phyloP scores from a whole-genome alignment of 2,888 invertebrate genomes.

The Apotomis capreana region DNA sequence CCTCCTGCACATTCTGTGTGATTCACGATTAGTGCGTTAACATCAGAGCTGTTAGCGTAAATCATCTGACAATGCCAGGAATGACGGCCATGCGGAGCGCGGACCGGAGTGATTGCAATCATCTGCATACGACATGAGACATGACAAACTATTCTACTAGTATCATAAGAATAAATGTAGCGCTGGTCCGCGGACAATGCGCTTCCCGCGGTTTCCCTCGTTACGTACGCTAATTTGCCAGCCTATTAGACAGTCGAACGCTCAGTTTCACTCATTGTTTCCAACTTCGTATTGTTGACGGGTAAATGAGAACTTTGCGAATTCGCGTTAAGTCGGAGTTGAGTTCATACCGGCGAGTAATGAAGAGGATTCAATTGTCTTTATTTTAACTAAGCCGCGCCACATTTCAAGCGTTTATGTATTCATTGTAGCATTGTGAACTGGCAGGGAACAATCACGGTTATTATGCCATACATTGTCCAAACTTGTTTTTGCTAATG shows the following conservation, averaged over 20 bases:
- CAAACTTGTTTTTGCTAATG: no score
- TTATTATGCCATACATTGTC: not conserved
- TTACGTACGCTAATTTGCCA: slow-evolving; percentile 31
- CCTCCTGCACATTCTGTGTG: not conserved
- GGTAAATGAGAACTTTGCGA: slow-evolving; percentile 29
- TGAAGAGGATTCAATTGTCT: slow-evolving; percentile 22
- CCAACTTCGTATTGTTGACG: slow-evolving; percentile 30
- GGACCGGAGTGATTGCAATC: not conserved
- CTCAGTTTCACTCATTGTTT: slow-evolving; percentile 37
- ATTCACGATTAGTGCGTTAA: slow-evolving; percentile 12
- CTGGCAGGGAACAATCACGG: not conserved
- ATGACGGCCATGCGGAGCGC: not conserved
- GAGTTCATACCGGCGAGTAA: slow-evolving; percentile 1
- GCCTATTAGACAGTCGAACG: slow-evolving; percentile 15
- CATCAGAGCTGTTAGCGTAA: not conserved
- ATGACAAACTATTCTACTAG: not conserved
- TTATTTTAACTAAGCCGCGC: slow-evolving; percentile 1
- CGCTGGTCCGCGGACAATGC: slow-evolving; percentile 18
- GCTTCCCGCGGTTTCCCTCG: slow-evolving; percentile 38
- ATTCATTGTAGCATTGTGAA: not conserved
- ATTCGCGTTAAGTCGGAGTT: not conserved
- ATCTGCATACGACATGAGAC: slow-evolving; percentile 14
- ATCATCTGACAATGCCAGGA: slow-evolving; percentile 8
- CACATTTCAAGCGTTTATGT: not conserved
- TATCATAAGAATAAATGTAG: not conserved